Conservation (phyloP, 2,888 invertebrate genomes). For the Dendrolimus houi region DNA sequence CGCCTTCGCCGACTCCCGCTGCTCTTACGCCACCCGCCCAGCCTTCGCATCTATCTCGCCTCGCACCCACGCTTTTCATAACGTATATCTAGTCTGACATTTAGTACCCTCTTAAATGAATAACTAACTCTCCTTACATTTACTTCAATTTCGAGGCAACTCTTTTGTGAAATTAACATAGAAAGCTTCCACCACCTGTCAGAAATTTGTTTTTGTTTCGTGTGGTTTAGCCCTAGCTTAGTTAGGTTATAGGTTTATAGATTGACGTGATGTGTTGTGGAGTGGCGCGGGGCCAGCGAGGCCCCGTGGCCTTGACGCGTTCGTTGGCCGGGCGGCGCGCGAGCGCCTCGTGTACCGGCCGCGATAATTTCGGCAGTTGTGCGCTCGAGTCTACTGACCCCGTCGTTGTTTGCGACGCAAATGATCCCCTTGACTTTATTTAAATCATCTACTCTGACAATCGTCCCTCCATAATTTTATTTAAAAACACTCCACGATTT, state of each 20-base stretch:
- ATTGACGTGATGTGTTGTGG: conserved; percentile 19
- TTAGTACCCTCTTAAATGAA: neutral
- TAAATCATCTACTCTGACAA: conserved; percentile 49
- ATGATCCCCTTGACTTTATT: conserved; percentile 73
- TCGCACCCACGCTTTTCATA: conserved; percentile 19
- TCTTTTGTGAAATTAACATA: neutral
- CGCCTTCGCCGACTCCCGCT: conserved; percentile 14
- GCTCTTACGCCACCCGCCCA: conserved; percentile 33
- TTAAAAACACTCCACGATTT: no score
- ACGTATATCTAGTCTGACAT: neutral
- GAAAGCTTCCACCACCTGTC: neutral
- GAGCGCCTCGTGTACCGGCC: conserved; percentile 54
- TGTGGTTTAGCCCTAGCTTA: neutral
- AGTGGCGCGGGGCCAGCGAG: conserved; percentile 19
- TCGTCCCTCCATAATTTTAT: conserved; percentile 14
- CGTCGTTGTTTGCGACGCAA: conserved; percentile 67
- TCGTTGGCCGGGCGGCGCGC: conserved; percentile 51
- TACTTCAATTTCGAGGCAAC: neutral
- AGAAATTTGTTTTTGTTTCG: neutral
- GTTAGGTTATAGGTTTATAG: conserved; percentile 13
- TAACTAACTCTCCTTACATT: neutral
- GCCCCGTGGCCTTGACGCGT: conserved; percentile 61
- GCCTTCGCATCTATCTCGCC: conserved; percentile 25
- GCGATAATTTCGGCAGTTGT: conserved; percentile 72
- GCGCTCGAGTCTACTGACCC: conserved; percentile 69